Base-by-base conservation (phyloP, 1,140 invertebrate genomes). In the Yoshiicerus persimilis region DNA sequence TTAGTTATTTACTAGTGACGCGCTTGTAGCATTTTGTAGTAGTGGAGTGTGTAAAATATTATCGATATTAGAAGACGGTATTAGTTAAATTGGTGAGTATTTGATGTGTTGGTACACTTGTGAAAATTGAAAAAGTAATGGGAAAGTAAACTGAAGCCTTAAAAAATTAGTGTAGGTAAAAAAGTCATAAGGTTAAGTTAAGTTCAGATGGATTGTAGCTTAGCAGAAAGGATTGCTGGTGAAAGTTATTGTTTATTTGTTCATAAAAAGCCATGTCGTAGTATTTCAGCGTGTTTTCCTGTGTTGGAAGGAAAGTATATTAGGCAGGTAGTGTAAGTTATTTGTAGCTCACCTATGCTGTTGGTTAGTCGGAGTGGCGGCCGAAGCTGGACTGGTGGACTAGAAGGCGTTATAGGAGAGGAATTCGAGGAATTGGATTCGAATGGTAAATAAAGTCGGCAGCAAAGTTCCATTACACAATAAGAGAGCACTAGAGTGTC, bases 201-300 rank as follows among this genome's bases (percentile, higher is more conserved):
- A 30, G 66, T 30, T 16, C 32, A 80, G 75, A 80, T 80, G 30
- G 30, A 32, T 38, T 80, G 32, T 80, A 80, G 75, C 32, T 80
- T 80, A 23, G 32, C 30, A 34, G 32, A 34, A 30, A 70, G 66
- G 25, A 30, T 70, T 70, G 23, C 23, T 36, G 75, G 75, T 80
- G 75, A 80, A 80, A 80, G 75, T 80, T 80, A 80, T 80, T 80
- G 75, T 80, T 80, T 80, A 80, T 80, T 80, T 80, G 32, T 80
- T 80, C 75, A 80, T 80, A 80, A 80, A 80, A 80, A 80, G 11
- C n/a, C 64, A 30, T 66, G 64, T 70, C 13, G 23, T n/a, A n/a
- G n/a, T 70, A 30, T 70, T 70, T 36, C 34, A 36, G 13, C 32
- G 20, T 36, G 64, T 30, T 77, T n/a, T 13, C 36, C n/a, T n/a